These are phyloP conservation scores for Lepus europaeus DNA, from an alignment of 2,113 vertebrate genomes.

Conservation along the genomic window DNA sequence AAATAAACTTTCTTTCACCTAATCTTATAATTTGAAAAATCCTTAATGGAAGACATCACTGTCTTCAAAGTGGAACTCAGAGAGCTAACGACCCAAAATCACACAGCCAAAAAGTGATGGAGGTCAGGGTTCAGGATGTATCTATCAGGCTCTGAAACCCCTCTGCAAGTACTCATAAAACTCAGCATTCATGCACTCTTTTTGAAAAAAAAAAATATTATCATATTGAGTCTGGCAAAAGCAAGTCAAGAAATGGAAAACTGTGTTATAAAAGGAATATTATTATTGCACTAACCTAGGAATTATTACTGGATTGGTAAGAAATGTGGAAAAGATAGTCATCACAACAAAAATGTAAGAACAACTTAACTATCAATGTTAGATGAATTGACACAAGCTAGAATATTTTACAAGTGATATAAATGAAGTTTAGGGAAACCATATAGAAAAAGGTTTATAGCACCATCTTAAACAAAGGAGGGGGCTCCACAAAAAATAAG, in stretches of 20 bases:
- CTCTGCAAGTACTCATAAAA: not conserved
- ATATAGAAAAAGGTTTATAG: not conserved
- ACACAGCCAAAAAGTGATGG: not conserved
- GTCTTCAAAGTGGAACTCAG: conserved; percentile 5
- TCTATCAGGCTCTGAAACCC: not conserved
- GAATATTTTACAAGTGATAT: not conserved
- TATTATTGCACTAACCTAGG: not conserved
- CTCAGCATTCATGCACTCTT: not conserved
- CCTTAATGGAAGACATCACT: not conserved
- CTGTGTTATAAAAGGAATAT: not conserved
- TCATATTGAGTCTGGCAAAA: conserved; percentile 18
- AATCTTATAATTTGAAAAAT: conserved; percentile 14
- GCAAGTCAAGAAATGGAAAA: not conserved
- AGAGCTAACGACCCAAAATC: not conserved
- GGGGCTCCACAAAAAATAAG: not conserved
- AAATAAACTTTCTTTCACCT: not conserved
- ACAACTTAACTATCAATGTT: not conserved
- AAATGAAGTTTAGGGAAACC: conserved; percentile 22
- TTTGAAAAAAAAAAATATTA: not conserved
- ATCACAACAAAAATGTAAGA: conserved; percentile 38
- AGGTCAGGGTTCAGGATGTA: not conserved
- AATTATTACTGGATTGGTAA: conserved; percentile 26
- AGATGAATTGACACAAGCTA: not conserved
- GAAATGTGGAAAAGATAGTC: not conserved
- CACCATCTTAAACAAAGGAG: not conserved